These are phyloP conservation scores for Colletes latitarsis DNA, from an alignment of 1,140 invertebrate genomes.

Conservation along the genomic window DNA sequence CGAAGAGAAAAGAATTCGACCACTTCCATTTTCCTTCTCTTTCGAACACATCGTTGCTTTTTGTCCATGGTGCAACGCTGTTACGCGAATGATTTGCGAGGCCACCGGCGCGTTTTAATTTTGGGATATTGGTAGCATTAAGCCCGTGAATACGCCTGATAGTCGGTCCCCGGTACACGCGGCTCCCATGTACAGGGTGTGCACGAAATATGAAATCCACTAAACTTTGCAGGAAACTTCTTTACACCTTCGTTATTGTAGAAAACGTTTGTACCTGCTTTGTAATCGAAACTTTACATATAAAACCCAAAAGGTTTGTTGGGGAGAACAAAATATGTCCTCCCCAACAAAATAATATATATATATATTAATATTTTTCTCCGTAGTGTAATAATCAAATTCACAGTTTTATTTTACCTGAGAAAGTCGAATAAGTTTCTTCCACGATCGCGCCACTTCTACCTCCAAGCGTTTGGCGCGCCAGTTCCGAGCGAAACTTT, in stretches of 20 bases:
- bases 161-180: slow-evolving; percentile 46
- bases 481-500: neutral
- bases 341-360: no score
- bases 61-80: slow-evolving; percentile 24
- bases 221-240: neutral
- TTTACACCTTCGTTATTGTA: neutral
- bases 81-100: slow-evolving; percentile 70
- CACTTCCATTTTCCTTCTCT: slow-evolving; percentile 28
- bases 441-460: neutral
- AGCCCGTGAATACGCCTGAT: slow-evolving; percentile 56
- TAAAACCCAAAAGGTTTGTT: neutral
- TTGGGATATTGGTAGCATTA: slow-evolving; percentile 72
- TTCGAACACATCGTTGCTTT: slow-evolving; percentile 53
- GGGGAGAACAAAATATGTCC: no score
- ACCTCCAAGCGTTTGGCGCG: neutral
- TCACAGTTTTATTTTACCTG: no score
- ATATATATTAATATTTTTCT: no score
- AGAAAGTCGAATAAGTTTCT: no score
- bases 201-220: slow-evolving; percentile 5
- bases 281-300: neutral
- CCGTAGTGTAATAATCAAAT: no score
- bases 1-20: neutral
- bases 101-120: slow-evolving; percentile 68
- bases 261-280: neutral
- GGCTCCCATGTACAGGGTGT: slow-evolving; percentile 55